Evolutionary conservation across 2,797 vertebrate species (phyloP), one percentile per base, ranked within the genome.

Genomic region (Acanthurus tractus): DNA sequence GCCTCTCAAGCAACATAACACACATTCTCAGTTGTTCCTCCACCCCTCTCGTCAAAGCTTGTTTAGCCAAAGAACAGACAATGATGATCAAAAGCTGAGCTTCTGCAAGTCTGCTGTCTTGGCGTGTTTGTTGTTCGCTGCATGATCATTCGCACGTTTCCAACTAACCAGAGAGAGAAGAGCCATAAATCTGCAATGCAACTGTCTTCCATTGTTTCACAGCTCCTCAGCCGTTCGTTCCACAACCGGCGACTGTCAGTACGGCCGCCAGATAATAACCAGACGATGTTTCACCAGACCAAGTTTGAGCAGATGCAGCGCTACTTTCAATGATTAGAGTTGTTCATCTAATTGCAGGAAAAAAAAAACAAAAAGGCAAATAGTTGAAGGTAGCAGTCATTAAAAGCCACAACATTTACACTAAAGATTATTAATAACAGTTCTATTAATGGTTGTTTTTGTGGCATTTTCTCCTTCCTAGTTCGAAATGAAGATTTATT

Each of bases 1-100:
- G 59, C 44, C 81, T 83, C 85, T 75, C 40, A 79, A 84, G 83
- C 68, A 78, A 72, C 69, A 74, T 49, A 65, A 79, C 83, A 70
- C 64, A n/a, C 1, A 23, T 55, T 45, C 36, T 53, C 45, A 2
- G 25, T 23, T 45, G 40, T 70, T 15, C 44, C 34, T 22, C 40
- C 57, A 11, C 48, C 56, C 14, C 14, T 6, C 50, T 57, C 71
- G 46, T 82, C 74, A 58, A 71, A 78, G 70, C 79, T 44, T 1
- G 23, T 49, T 84, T 58, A 73, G 22, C 65, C 63, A 40, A 40
- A 65, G 55, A 79, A 62, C 77, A 88, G 78, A 80, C 73, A 53
- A 49, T 34, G 57, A 49, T 49, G 44, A 85, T 86, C 72, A 86
- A 74, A 83, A 49, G 62, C 79, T 17, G 61, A 81, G 81, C 79